Evolutionary conservation across 2,113 vertebrate genomes (phyloP), one percentile per base, ranked within the genome.

Genomic region (Oreotrochilus melanogaster): DNA sequence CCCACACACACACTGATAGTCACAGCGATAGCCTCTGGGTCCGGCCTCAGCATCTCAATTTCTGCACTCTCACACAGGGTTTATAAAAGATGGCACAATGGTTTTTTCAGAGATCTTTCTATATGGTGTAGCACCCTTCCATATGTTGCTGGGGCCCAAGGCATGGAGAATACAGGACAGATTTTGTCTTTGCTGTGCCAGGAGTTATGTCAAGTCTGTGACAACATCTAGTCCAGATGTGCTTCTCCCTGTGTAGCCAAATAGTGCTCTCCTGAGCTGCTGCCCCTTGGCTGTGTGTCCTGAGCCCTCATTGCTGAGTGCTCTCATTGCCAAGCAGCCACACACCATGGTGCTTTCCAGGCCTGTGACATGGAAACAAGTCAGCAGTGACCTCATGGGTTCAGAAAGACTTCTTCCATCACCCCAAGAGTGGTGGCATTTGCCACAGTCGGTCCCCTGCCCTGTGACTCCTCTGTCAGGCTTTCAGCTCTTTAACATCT

Each of bases 1-100:
- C 92, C 89, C 5, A 1, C 72, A 64, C 92, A 78, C 92, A 78
- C 8, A 71, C 28, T 48, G 89, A 74, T 39, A 95, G 92, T 33
- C 85, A 48, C 85, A 83, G 85, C 2, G 1, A 93, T 73, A 79
- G 93, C 94, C 94, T 37, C 92, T 90, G 93, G 89, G 50, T 53
- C 92, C 94, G 18, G 60, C 71, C 92, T 92, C 64, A 88, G 85
- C 78, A 51, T 58, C 67, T 73, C 50, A 75, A 48, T 64, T 75
- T 39, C 80, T 54, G 58, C 76, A 78, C 33, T 39, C 31, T 74
- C 75, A 45, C 0, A 0, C n/a, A 5, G 42, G 31, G 35, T 15
- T 88, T 56, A 12, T 17, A 33, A 83, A 56, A 0, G 10, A 57
- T 12, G 57, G 70, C 73, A 47, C 24, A 18, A 13, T 2, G 0